phyloP scores from a whole-genome alignment of 1,140 invertebrate genomes.

The Bombus sylvicola region DNA sequence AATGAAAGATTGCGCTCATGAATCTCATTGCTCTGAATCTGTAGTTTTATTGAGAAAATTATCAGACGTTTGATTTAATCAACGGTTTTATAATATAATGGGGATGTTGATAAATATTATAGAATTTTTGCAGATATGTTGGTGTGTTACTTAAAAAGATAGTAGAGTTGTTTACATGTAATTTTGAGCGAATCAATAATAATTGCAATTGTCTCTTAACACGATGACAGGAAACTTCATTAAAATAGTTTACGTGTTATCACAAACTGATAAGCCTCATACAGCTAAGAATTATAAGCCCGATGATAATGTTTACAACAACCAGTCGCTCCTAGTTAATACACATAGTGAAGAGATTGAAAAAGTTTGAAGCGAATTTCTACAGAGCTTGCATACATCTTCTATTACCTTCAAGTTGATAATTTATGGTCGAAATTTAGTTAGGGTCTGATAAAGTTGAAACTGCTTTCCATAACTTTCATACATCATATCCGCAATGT shows the following conservation, averaged over 20 bases:
- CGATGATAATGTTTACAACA: slow-evolving; percentile 10
- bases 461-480: not conserved
- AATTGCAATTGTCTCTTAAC: not conserved
- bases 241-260: not conserved
- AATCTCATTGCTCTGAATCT: no score
- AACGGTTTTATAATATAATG: no score
- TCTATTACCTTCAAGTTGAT: not conserved
- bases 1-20: no score
- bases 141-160: no score
- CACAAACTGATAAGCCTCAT: not conserved
- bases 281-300: not conserved
- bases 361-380: slow-evolving; percentile 22
- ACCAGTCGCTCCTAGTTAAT: not conserved
- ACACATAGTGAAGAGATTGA: slow-evolving; percentile 8
- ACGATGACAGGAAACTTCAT: not conserved
- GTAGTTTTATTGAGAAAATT: no score
- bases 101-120: no score
- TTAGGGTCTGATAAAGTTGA: not conserved
- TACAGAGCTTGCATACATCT: not conserved
- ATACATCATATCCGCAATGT: no score
- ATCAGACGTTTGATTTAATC: no score
- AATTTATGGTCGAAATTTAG: slow-evolving; percentile 1
- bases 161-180: not conserved
- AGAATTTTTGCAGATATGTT: no score
- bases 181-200: not conserved